Evolutionary conservation across 2,888 invertebrate genomes (phyloP).

Genomic region (Operophtera brumata): DNA sequence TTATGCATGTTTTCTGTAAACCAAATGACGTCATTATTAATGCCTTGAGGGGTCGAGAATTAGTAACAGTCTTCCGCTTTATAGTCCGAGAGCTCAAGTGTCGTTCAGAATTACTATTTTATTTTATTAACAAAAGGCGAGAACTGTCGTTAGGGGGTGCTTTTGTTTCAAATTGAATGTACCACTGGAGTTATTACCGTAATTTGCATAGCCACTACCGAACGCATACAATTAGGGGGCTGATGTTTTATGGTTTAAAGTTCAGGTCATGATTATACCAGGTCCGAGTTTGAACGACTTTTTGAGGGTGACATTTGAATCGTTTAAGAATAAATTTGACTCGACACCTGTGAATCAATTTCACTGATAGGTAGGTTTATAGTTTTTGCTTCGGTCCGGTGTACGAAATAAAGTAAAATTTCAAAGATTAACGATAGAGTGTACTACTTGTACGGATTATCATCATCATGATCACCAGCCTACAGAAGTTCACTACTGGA

Average conservation of each 20-base stretch:
- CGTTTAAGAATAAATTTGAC: too few species aligned
- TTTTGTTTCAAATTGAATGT: slow-evolving; percentile 73
- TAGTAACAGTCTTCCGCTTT: slow-evolving; percentile 54
- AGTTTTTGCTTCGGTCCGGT: too few species aligned
- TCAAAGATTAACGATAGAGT: too few species aligned
- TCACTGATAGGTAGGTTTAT: too few species aligned
- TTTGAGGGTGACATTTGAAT: neutral
- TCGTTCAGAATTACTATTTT: slow-evolving; percentile 69
- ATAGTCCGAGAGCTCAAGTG: slow-evolving; percentile 54
- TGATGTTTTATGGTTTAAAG: slow-evolving; percentile 46
- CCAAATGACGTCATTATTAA: slow-evolving; percentile 33
- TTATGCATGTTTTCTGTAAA: slow-evolving; percentile 6
- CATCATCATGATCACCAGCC: too few species aligned
- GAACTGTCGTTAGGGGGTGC: slow-evolving; percentile 58
- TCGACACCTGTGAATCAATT: too few species aligned
- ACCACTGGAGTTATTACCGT: slow-evolving; percentile 59
- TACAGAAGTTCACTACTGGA: too few species aligned
- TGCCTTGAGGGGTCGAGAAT: slow-evolving; percentile 42
- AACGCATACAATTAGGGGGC: slow-evolving; percentile 44
- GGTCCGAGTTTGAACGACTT: neutral
- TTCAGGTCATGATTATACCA: slow-evolving; percentile 16
- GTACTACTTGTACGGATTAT: too few species aligned
- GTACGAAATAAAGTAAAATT: too few species aligned
- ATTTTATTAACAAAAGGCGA: slow-evolving; percentile 72
- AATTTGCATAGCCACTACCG: slow-evolving; percentile 60